Evolutionary conservation across 2,797 vertebrate genomes (phyloP), one percentile per base, ranked within the genome.

Genomic region (Scyliorhinus canicula): DNA sequence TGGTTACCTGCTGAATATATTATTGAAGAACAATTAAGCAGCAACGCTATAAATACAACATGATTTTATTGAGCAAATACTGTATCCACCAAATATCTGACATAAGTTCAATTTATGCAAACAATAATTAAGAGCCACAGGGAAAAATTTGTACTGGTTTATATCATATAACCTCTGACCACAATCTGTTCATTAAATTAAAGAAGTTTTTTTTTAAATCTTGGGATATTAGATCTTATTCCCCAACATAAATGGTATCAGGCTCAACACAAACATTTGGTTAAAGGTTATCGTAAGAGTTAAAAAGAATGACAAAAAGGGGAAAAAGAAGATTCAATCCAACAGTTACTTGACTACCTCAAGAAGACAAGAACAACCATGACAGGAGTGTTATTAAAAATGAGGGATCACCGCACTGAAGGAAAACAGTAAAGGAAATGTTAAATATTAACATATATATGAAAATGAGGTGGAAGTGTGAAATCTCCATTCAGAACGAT

Each of bases 391-490:
- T 26, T 47, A 82, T 26, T 82, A 82, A 82, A 82, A 82, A 82
- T 82, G 24, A 47, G 47, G 44, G 47, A 24, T 0, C 6, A 82
- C 79, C 7, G 14, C 8, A 82, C 40, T 82, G 44, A 82, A 82
- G 19, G 79, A 47, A 82, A 44, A 44, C 77, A 82, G 40, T 82
- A 44, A 82, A 82, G 21, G 6, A 74, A 28, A 74, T 71, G 40
- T 82, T 82, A 82, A 82, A 47, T 82, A 82, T 82, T 47, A 82
- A 82, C 44, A 82, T 82, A 82, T 82, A 82, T 82, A 82, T 82
- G 44, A 82, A 82, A 82, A 47, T 82, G 44, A 24, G 21, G 79
- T 24, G 40, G 47, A 47, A 24, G 40, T 24, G 21, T 47, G 40
- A 82, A 82, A 47, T 82, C 79, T 47, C 79, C 44, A 82, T 47